Base-by-base conservation (phyloP, 1,140 invertebrate genomes). In the Heterodera carotae region DNA sequence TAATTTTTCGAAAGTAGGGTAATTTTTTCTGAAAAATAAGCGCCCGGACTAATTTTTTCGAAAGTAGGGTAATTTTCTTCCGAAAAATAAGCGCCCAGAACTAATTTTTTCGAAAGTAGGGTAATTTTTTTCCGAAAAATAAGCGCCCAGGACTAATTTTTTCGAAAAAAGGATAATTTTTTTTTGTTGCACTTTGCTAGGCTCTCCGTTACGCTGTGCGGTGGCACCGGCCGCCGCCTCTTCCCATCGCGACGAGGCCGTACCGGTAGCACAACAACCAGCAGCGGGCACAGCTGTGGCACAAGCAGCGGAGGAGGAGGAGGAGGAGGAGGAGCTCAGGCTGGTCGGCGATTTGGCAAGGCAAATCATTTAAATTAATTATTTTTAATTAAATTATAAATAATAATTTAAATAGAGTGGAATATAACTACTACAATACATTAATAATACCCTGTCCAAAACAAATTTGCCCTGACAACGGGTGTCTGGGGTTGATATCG, bases 161-260 rank as follows among this genome's bases (percentile, higher is more conserved):
- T 43, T 43, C 1, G 15, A 43, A 10, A 43, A 43, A 43, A 39
- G 15, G 15, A 43, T 43, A 43, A 43, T 43, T 43, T 43, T 1
- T 43, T 4, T 43, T 43, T 43, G 27, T 60, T 79, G 59, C 22
- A 29, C 7, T 48, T 83, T 76, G 59, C 39, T 74, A 85, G 81
- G 80, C 27, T 78, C 64, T 22, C 90, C 91, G 25, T 90, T 91
- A 77, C 89, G 89, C 12, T 91, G 90, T 76, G 91, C 92, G 84
- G 89, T 92, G 0, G 88, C 91, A 18, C 89, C 92, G 0, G 91
- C 90, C 64, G 88, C 90, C 64, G 88, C 89, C 56, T 87, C 90
- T 34, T 90, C 92, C 25, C 88, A 88, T 0, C 91, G 93, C 71
- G 89, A 56, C 33, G 56, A 74, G 64, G 89, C 60, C 73, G 81